phyloP scores from a whole-genome alignment of 2,797 vertebrate species.

The Hoplostethus mediterraneus region DNA sequence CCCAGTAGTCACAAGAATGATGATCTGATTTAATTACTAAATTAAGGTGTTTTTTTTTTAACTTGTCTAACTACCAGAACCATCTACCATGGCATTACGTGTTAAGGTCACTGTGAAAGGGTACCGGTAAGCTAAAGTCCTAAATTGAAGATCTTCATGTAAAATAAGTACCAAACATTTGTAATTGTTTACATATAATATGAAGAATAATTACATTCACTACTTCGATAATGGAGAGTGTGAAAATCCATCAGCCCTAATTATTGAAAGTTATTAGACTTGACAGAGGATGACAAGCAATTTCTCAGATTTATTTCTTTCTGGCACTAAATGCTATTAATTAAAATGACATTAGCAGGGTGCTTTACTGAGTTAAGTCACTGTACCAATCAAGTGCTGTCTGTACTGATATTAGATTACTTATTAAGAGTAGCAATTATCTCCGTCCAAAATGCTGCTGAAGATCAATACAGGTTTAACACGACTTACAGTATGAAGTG shows the following conservation, averaged over 20 bases:
- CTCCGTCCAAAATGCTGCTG: conserved; percentile 85
- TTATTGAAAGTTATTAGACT: conserved; percentile 99
- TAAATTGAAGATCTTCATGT: conserved; percentile 84
- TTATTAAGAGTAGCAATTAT: conserved; percentile 93
- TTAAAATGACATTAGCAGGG: conserved; percentile 97
- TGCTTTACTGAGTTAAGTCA: conserved; percentile 96
- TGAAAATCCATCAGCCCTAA: conserved; percentile 99
- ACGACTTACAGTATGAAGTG: conserved; percentile 8
- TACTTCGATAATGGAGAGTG: conserved; percentile 99
- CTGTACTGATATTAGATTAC: conserved; percentile 92
- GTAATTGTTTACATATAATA: conserved; percentile 99
- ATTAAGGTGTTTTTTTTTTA: conserved; percentile 3
- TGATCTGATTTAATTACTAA: conserved; percentile 5
- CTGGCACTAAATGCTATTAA: conserved; percentile 96
- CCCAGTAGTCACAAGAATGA: conserved; percentile 24
- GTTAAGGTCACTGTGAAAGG: conserved; percentile 28
- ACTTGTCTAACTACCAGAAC: conserved; percentile 22
- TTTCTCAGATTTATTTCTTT: conserved; percentile 99
- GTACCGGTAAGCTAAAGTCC: conserved; percentile 32
- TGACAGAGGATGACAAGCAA: conserved; percentile 99
- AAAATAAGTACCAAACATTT: conserved; percentile 91
- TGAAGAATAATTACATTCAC: conserved; percentile 99
- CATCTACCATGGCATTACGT: conserved; percentile 32
- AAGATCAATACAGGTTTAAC: conserved; percentile 77
- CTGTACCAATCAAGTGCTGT: conserved; percentile 93